These are phyloP conservation scores for Acheta domesticus DNA, from an alignment of 2,888 invertebrate species.

Conservation along the genomic window DNA sequence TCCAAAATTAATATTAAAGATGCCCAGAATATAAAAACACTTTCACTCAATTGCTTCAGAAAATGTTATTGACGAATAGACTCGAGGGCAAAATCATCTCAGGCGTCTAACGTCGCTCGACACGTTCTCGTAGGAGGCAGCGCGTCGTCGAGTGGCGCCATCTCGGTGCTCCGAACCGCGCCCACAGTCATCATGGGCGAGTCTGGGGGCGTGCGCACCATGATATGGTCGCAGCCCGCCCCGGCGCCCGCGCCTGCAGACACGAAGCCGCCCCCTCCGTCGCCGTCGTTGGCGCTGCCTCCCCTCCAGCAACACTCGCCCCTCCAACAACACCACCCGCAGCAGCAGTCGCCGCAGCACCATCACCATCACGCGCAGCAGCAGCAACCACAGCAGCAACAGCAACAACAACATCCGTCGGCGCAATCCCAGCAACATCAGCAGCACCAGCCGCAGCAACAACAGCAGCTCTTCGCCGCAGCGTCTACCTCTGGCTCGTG, in stretches of 20 bases:
- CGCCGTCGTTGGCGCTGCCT: conserved; percentile 35
- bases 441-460: conserved; percentile 37
- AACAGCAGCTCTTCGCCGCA: conserved; percentile 40
- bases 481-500: conserved; percentile 55
- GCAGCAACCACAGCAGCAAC: conserved; percentile 39
- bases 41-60: too few species aligned
- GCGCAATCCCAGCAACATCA: conserved; percentile 39
- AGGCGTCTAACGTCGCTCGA: neutral
- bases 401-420: conserved; percentile 45
- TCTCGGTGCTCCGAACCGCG: conserved; percentile 57
- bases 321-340: conserved; percentile 44
- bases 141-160: conserved; percentile 42
- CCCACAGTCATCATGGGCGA: conserved; percentile 93
- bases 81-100: too few species aligned
- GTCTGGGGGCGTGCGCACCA: conserved; percentile 77
- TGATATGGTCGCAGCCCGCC: conserved; percentile 64
- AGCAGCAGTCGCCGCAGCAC: conserved; percentile 38
- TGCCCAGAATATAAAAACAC: too few species aligned
- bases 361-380: conserved; percentile 26
- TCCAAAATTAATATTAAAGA: too few species aligned
- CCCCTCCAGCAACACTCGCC: conserved; percentile 44
- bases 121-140: neutral
- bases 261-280: conserved; percentile 44
- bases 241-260: conserved; percentile 53
- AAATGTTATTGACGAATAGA: too few species aligned